phyloP scores from a whole-genome alignment of 2,113 vertebrate genomes.

The Prietella phreatophila region DNA sequence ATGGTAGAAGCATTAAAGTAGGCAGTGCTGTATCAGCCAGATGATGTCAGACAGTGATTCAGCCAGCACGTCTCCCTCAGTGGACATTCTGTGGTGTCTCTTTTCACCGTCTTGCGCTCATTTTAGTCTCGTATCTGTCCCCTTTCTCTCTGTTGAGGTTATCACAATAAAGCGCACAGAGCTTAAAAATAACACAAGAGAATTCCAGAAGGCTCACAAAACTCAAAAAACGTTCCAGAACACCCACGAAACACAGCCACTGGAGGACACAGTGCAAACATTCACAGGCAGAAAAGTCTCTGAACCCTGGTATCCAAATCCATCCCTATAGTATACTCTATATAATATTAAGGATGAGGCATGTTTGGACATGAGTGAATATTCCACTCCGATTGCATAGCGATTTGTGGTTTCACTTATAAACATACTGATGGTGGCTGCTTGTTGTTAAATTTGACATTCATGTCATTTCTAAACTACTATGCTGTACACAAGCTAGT shows the following conservation, averaged over 20 bases:
- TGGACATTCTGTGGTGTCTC: slow-evolving; percentile 27
- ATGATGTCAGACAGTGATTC: slow-evolving; percentile 49
- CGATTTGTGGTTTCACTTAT: not conserved
- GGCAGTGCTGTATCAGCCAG: slow-evolving; percentile 23
- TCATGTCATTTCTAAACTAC: not conserved
- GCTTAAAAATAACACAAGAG: slow-evolving; percentile 29
- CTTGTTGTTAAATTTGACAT: not conserved
- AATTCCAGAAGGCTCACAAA: slow-evolving; percentile 36
- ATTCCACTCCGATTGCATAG: not conserved
- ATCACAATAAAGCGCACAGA: slow-evolving; percentile 3
- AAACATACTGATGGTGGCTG: not conserved
- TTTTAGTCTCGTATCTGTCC: slow-evolving; percentile 18
- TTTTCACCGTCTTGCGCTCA: not conserved
- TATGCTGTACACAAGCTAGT: not conserved
- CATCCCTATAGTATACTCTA: not conserved
- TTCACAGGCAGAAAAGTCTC: not conserved
- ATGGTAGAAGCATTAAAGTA: slow-evolving; percentile 30
- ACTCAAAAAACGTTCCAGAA: slow-evolving; percentile 13
- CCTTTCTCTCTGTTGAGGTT: slow-evolving; percentile 6
- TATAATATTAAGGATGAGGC: not conserved
- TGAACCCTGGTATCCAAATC: not conserved
- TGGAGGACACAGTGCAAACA: not conserved
- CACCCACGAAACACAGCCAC: slow-evolving; percentile 14
- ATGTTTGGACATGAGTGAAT: not conserved
- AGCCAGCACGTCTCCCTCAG: not conserved